A percentile compares a stretch with the other conserved stretches of the same genome.
phyloP scores from a whole-genome alignment of 2,113 vertebrate genomes.

The Pholis gunnellus region DNA sequence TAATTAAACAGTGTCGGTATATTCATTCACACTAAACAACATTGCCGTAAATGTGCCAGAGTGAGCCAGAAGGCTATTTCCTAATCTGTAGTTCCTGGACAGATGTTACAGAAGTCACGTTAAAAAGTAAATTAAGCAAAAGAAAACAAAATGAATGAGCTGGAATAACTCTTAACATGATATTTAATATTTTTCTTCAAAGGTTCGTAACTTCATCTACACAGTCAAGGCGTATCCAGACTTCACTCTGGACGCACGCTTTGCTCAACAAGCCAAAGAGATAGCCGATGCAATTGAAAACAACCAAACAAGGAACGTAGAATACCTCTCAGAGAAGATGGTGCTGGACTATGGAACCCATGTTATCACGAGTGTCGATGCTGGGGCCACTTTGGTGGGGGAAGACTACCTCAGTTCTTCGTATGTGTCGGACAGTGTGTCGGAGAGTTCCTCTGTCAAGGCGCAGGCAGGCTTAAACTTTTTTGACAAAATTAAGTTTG shows the following conservation, averaged over 20 bases:
- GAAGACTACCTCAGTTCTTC: slow-evolving; percentile 88
- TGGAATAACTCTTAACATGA: neutral
- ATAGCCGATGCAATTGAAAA: slow-evolving; percentile 90
- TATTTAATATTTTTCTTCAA: slow-evolving; percentile 33
- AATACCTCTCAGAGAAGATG: slow-evolving; percentile 88
- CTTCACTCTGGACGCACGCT: slow-evolving; percentile 84
- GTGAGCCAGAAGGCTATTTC: neutral
- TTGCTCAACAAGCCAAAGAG: slow-evolving; percentile 82
- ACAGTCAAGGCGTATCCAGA: slow-evolving; percentile 85
- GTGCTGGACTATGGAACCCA: slow-evolving; percentile 92
- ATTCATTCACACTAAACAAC: neutral
- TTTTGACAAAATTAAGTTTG: slow-evolving; percentile 79
- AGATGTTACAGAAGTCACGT: neutral
- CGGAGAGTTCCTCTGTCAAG: slow-evolving; percentile 65
- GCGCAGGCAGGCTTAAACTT: slow-evolving; percentile 83
- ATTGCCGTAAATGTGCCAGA: neutral
- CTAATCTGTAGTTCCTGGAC: neutral
- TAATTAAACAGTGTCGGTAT: neutral
- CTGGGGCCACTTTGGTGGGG: slow-evolving; percentile 87
- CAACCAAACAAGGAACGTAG: slow-evolving; percentile 88
- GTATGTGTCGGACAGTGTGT: slow-evolving; percentile 81
- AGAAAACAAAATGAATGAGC: neutral
- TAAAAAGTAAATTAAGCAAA: neutral
- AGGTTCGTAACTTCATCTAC: slow-evolving; percentile 91
- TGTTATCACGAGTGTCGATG: slow-evolving; percentile 84